phyloP scores from a whole-genome alignment of 92 coral and sea anemone genomes.

The Pocillopora meandrina region DNA sequence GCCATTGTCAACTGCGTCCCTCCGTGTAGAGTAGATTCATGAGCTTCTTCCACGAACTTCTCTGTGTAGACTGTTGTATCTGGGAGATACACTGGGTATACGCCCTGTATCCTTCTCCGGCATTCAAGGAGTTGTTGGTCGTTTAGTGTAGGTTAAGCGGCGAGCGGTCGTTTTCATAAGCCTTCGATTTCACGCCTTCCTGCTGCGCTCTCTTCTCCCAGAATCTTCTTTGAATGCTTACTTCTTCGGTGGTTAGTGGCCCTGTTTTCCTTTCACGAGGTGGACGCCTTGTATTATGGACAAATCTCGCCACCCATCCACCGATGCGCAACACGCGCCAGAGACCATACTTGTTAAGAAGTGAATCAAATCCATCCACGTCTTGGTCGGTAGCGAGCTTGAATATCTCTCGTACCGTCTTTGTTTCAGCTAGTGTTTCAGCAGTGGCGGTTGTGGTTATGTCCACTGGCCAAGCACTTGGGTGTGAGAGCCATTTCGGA shows the following conservation, averaged over 20 bases:
- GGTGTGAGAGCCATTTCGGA: conserved; percentile 49
- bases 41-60: neutral
- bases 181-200: neutral
- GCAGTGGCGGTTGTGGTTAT: conserved; percentile 30
- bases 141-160: neutral
- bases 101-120: neutral
- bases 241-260: neutral
- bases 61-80: neutral
- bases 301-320: neutral
- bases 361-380: neutral
- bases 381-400: conserved; percentile 22
- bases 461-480: conserved; percentile 44
- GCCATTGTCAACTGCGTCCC: neutral
- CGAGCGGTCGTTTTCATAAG: neutral
- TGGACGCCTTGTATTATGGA: neutral
- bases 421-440: conserved; percentile 31
- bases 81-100: neutral
- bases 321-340: neutral
- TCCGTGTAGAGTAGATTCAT: neutral
- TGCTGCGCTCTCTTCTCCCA: neutral
- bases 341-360: neutral
- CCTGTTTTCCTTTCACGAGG: neutral
- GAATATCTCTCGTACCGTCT: conserved; percentile 32
- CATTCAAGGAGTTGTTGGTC: neutral
- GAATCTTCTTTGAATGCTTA: neutral